Conservation (phyloP, 2,797 vertebrate species). For the Sebastes taczanowskii region DNA sequence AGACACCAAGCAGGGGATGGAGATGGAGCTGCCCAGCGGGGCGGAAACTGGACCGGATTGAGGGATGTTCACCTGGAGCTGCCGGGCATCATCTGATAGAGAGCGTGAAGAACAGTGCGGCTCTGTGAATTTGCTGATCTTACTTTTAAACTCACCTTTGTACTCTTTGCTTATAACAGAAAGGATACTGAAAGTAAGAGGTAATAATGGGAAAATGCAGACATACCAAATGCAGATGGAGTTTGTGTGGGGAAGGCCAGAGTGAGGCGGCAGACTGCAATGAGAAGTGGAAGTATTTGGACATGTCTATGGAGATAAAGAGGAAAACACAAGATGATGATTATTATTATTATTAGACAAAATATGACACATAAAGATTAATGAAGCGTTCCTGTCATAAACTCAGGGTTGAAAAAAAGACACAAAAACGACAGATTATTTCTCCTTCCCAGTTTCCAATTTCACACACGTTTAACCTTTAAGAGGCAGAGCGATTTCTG, state of each 20-base stretch:
- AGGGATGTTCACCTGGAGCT: conserved; percentile 86
- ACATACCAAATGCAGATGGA: conserved; percentile 58
- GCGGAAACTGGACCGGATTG: conserved; percentile 71
- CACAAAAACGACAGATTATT: conserved; percentile 4
- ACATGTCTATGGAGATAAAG: conserved; percentile 60
- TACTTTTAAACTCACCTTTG: not conserved
- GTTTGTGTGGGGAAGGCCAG: conserved; percentile 69
- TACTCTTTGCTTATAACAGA: not conserved
- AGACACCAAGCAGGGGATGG: conserved; percentile 89
- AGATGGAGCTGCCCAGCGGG: conserved; percentile 87
- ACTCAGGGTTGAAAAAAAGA: not conserved
- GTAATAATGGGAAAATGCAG: not conserved
- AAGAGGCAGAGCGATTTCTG: conserved; percentile 3
- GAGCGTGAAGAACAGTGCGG: not conserved
- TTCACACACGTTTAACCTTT: conserved; percentile 55
- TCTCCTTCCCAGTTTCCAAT: conserved; percentile 41
- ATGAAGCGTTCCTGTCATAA: not conserved
- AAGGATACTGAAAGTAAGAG: not conserved
- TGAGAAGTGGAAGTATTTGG: conserved; percentile 63
- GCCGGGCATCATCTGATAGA: conserved; percentile 80
- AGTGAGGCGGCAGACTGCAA: conserved; percentile 58
- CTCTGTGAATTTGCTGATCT: not conserved
- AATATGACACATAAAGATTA: not conserved
- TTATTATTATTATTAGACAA: not conserved
- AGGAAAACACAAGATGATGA: not conserved